Evolutionary conservation across 2,113 vertebrate genomes (phyloP), one percentile per base, ranked within the genome.

Genomic region (Glareola pratincola): DNA sequence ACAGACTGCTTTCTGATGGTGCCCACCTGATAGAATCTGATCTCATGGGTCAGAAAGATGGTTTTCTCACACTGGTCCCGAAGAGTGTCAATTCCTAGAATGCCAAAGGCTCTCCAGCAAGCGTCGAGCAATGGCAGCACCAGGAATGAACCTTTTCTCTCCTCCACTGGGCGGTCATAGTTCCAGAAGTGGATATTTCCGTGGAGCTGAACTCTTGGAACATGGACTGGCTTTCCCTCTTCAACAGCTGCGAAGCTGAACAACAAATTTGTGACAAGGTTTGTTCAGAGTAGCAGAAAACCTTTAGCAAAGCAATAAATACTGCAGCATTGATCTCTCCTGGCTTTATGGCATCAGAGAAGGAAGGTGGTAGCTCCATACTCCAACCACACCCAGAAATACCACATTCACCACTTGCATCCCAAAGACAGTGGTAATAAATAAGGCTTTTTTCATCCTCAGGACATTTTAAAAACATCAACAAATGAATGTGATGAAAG

Each of bases 171-270:
- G 6, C 88, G 83, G 7, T 96, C 71, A 4, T 56, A 13, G 47
- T 98, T 98, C 98, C 98, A 99, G 89, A 98, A 98, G 62, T 98
- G 98, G 86, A 98, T 83, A 16, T 97, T 98, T 47, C 98, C 98
- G 0, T 99, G 98, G 34, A 98, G 74, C 45, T 98, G 92, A 91
- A 98, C 98, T 60, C 92, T 96, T 60, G 98, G 98, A 41, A 99
- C 96, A 3, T 98, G 97, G 83, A 98, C 81, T 69, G 98, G 98
- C 71, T 84, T 96, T 82, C 98, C 98, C 43, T 98, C 95, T 60
- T 98, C 97, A 45, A 98, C 75, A 39, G 95, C 98, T 94, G 97
- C 87, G 93, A 98, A 98, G 81, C 98, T 99, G 85, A 79, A 87
- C 69, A 87, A 69, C 16, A 94, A 89, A 37, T 9, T 68, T 23